Conservation (phyloP, 2,888 invertebrate species). For the Drosophila mayaguana region DNA sequence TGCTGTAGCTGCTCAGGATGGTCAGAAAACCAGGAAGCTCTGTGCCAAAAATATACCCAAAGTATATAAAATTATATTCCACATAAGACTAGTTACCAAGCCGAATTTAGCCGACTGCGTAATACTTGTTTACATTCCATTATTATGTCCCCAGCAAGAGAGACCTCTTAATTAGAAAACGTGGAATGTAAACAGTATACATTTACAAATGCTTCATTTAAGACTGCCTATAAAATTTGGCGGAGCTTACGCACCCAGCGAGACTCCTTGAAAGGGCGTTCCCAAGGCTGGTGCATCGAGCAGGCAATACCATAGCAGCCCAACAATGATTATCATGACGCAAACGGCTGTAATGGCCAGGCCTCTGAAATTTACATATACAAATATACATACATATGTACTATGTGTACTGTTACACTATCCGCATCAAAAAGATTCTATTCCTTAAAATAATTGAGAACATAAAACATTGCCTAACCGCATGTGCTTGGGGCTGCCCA, state of each 20-base stretch:
- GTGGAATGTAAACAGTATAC: not conserved
- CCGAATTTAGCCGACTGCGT: not conserved
- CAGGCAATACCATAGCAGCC: constrained; percentile 89
- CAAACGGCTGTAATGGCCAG: constrained; percentile 88
- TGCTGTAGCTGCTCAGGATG: constrained; percentile 88
- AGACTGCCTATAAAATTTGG: not conserved
- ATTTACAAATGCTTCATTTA: not conserved
- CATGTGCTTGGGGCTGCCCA: constrained; percentile 96
- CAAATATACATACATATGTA: too few species aligned
- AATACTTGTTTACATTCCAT: not conserved
- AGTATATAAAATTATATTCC: not conserved
- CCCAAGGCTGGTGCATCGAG: constrained; percentile 82
- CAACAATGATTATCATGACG: constrained; percentile 88
- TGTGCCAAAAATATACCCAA: constrained; percentile 2
- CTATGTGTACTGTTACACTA: too few species aligned
- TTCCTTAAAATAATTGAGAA: too few species aligned
- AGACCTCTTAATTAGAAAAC: not conserved
- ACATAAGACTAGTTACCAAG: not conserved
- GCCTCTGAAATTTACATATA: constrained; percentile 57
- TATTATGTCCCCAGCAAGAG: not conserved
- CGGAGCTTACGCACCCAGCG: constrained; percentile 53
- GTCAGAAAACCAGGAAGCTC: constrained; percentile 86
- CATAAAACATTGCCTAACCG: constrained; percentile 87
- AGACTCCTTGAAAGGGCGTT: constrained; percentile 83
- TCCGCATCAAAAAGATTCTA: too few species aligned